Percentiles rank a stretch among this genome's conserved stretches.
phyloP scores from a whole-genome alignment of 2,888 invertebrate genomes.

The Nomada ruficornis region DNA sequence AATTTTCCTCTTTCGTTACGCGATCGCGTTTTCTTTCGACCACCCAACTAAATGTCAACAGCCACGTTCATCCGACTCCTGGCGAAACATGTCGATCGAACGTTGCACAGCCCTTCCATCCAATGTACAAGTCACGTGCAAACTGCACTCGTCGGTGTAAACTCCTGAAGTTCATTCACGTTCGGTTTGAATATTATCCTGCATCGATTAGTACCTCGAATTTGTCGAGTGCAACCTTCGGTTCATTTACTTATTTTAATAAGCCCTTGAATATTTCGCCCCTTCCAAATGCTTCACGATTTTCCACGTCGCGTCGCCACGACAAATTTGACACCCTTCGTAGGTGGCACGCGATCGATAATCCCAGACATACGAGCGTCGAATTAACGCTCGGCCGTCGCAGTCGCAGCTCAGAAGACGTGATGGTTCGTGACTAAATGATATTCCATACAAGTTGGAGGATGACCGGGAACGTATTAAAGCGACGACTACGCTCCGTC shows the following conservation, averaged over 20 bases:
- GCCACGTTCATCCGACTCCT: conserved; percentile 27
- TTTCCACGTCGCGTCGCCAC: too few relatives aligned
- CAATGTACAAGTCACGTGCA: conserved; percentile 4
- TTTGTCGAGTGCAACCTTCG: neutral
- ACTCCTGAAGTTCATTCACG: too few relatives aligned
- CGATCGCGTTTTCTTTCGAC: conserved; percentile 28
- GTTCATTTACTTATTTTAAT: too few relatives aligned
- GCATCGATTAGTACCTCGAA: neutral
- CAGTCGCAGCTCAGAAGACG: neutral
- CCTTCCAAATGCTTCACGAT: too few relatives aligned
- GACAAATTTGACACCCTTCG: too few relatives aligned
- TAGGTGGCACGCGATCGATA: neutral
- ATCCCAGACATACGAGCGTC: neutral
- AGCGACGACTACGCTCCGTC: conserved; percentile 40
- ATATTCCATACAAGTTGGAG: conserved; percentile 56
- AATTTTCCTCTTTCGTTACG: conserved; percentile 32
- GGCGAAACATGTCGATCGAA: conserved; percentile 5
- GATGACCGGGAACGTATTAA: conserved; percentile 55
- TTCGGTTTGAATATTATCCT: too few relatives aligned
- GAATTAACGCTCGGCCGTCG: neutral
- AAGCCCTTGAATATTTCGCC: too few relatives aligned
- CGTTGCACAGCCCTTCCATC: neutral
- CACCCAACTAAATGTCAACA: conserved; percentile 45
- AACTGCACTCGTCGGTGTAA: neutral
- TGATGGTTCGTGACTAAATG: conserved; percentile 54